These are phyloP conservation scores for Odontocolon sp. DNA, from an alignment of 2,888 invertebrate species.

Conservation along the genomic window DNA sequence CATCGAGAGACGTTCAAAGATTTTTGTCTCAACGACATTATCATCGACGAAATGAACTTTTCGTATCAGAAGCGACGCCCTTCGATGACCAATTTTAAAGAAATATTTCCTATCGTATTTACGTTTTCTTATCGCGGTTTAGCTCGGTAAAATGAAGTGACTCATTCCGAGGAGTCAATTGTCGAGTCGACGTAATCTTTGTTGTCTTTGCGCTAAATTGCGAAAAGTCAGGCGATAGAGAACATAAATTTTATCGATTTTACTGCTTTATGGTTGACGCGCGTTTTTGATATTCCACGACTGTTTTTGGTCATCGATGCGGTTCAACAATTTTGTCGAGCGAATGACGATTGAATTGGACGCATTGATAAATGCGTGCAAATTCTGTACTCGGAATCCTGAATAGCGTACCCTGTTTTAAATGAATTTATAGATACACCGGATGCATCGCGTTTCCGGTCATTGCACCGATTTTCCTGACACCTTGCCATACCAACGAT, in stretches of 20 bases:
- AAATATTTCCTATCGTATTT: not conserved
- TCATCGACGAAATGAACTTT: conserved; percentile 8
- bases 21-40: not conserved
- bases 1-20: conserved; percentile 2
- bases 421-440: conserved; percentile 50
- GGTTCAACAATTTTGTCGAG: conserved; percentile 5
- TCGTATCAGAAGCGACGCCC: conserved; percentile 32
- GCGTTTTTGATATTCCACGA: not conserved
- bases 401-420: conserved; percentile 19
- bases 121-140: conserved; percentile 48
- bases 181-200: not conserved
- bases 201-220: not conserved
- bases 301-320: conserved; percentile 18
- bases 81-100: conserved; percentile 46
- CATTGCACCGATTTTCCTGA: conserved; percentile 21
- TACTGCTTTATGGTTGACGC: not conserved
- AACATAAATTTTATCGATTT: not conserved
- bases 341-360: conserved; percentile 30
- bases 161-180: conserved; percentile 41
- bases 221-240: not conserved
- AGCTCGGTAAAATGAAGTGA: conserved; percentile 25
- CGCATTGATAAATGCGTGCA: conserved; percentile 11
- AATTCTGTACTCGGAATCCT: not conserved
- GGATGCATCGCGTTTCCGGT: conserved; percentile 47
- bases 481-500: conserved; percentile 7